Evolutionary conservation across 2,888 invertebrate genomes (phyloP).

Genomic region (Synanthedon vespiformis): DNA sequence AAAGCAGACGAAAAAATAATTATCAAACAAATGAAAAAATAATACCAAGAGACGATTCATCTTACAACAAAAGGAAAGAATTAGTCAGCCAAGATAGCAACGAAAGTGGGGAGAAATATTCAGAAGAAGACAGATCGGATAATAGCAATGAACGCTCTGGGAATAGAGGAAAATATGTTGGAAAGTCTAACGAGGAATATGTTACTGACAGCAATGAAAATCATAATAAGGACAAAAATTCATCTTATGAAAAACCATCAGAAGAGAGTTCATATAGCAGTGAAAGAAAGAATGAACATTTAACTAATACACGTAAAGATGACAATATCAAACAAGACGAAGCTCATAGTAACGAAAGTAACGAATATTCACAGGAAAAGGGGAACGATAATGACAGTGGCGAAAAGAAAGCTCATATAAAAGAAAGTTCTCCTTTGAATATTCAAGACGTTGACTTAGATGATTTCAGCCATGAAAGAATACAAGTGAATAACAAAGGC

Average conservation of each 20-base stretch:
- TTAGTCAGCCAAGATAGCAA: background rate
- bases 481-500: conserved; percentile 30
- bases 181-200: conserved; percentile 6
- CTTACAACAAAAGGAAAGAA: conserved; percentile 4
- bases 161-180: conserved; percentile 10
- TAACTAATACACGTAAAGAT: background rate
- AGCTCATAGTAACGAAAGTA: conserved; percentile 13
- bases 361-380: conserved; percentile 3
- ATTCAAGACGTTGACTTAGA: conserved; percentile 35
- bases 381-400: conserved; percentile 7
- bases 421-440: conserved; percentile 10
- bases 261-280: conserved; percentile 4
- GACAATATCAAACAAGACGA: conserved; percentile 5
- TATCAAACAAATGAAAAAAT: conserved; percentile 3
- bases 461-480: conserved; percentile 38
- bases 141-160: conserved; percentile 16
- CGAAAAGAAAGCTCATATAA: conserved; percentile 3
- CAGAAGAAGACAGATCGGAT: background rate
- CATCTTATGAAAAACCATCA: conserved; percentile 1
- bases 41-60: conserved; percentile 8
- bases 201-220: conserved; percentile 10
- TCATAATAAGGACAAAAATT: conserved; percentile 1
- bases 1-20: background rate
- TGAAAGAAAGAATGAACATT: conserved; percentile 9
- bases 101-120: conserved; percentile 3